Conservation (phyloP, 2,888 invertebrate species). For the Ophraella communa region DNA sequence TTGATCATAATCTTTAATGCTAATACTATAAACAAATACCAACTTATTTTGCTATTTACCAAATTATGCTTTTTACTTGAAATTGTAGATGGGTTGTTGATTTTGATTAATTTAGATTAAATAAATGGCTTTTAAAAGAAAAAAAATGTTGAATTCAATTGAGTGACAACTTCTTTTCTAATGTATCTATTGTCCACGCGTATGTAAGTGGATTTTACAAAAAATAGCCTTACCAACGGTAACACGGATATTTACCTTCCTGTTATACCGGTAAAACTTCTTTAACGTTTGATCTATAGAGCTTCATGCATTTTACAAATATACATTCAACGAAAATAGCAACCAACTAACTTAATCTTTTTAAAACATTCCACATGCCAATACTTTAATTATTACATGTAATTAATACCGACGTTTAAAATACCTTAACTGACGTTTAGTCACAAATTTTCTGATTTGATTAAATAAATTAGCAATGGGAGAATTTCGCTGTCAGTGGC, state of each 20-base stretch:
- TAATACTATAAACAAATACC: too few relatives aligned
- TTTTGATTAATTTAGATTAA: too few relatives aligned
- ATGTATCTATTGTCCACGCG: too few relatives aligned
- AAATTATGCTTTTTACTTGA: too few relatives aligned
- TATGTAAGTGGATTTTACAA: too few relatives aligned
- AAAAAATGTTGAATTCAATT: too few relatives aligned
- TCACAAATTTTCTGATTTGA: constrained; percentile 34
- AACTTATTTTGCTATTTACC: too few relatives aligned
- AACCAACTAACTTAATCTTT: constrained; percentile 20
- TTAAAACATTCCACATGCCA: constrained; percentile 15
- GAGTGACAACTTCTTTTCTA: too few relatives aligned
- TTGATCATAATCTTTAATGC: too few relatives aligned
- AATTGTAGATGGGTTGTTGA: too few relatives aligned
- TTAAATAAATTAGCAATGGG: constrained; percentile 32
- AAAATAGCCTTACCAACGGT: too few relatives aligned
- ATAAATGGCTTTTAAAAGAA: too few relatives aligned
- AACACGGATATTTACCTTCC: background rate
- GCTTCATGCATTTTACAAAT: constrained; percentile 24
- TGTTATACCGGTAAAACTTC: constrained; percentile 1
- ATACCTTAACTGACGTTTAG: constrained; percentile 12
- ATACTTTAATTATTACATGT: constrained; percentile 19
- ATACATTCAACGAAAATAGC: constrained; percentile 6
- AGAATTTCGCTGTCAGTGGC: background rate
- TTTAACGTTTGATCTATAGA: constrained; percentile 6
- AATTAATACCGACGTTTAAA: constrained; percentile 19